Evolutionary conservation across 2,888 invertebrate species (phyloP).

Genomic region (Amphipoea lucens): DNA sequence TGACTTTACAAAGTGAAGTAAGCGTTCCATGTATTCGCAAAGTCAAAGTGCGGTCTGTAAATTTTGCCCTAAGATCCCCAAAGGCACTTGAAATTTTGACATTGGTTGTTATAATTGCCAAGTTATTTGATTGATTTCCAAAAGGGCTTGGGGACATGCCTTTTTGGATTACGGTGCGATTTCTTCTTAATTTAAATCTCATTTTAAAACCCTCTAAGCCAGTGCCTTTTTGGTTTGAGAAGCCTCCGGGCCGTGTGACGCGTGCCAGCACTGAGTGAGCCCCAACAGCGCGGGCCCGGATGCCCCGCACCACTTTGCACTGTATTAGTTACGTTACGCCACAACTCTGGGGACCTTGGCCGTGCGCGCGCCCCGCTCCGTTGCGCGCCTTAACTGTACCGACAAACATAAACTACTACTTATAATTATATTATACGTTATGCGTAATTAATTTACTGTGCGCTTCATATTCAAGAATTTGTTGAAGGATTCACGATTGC

Average conservation of each 20-base stretch:
- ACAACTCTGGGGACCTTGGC: slow-evolving; percentile 68
- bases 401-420: slow-evolving; percentile 29
- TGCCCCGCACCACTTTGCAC: background rate
- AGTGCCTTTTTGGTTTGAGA: background rate
- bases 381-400: slow-evolving; percentile 55
- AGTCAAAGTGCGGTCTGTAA: background rate
- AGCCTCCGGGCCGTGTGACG: background rate
- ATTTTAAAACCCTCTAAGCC: background rate
- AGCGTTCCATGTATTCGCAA: background rate
- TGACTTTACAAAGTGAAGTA: background rate
- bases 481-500: slow-evolving; percentile 34
- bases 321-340: background rate
- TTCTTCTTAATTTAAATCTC: background rate
- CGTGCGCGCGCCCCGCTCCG: slow-evolving; percentile 71
- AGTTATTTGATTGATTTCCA: background rate
- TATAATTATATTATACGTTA: slow-evolving; percentile 1
- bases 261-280: background rate
- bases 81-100: background rate
- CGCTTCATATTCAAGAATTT: slow-evolving; percentile 28
- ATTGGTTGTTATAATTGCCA: background rate
- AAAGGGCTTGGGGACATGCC: background rate
- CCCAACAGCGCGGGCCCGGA: no score
- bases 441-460: slow-evolving; percentile 41
- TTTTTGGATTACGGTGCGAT: background rate
- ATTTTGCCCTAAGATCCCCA: background rate